Conservation (phyloP, 2,113 vertebrate species). For the Zingel zingel region DNA sequence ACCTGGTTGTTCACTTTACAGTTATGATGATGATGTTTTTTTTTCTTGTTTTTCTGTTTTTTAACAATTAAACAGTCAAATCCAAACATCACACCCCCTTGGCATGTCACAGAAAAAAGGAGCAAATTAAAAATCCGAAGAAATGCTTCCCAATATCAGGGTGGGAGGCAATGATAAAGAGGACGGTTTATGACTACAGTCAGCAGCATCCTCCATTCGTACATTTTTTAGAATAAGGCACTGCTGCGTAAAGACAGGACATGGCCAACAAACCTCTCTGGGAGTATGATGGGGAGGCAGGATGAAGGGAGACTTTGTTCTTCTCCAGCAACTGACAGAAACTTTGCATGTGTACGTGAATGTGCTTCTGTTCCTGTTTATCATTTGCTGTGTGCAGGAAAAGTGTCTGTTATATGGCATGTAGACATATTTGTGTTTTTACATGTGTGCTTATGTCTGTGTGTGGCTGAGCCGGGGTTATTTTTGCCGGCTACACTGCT, state of each 20-base stretch:
- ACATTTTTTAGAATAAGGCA: slow-evolving; percentile 86
- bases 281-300: slow-evolving; percentile 74
- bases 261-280: slow-evolving; percentile 77
- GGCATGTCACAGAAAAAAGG: slow-evolving; percentile 78
- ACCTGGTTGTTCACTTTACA: slow-evolving; percentile 81
- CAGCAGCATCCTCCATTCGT: slow-evolving; percentile 87
- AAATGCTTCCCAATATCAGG: slow-evolving; percentile 53
- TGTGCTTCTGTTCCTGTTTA: slow-evolving; percentile 70
- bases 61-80: slow-evolving; percentile 80
- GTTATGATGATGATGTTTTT: slow-evolving; percentile 62
- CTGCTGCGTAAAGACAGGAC: slow-evolving; percentile 84
- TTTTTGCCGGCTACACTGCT: slow-evolving; percentile 31
- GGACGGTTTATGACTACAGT: slow-evolving; percentile 76
- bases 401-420: slow-evolving; percentile 61
- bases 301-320: slow-evolving; percentile 69
- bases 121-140: slow-evolving; percentile 67
- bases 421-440: slow-evolving; percentile 54
- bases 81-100: slow-evolving; percentile 72
- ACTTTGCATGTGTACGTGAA: slow-evolving; percentile 63
- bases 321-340: slow-evolving; percentile 73
- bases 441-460: slow-evolving; percentile 45
- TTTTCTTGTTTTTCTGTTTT: slow-evolving; percentile 34
- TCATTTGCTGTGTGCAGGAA: slow-evolving; percentile 50
- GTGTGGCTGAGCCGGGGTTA: slow-evolving; percentile 22
- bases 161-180: slow-evolving; percentile 62